phyloP scores from a whole-genome alignment of 2,113 vertebrate species.

The Thermophis baileyi region DNA sequence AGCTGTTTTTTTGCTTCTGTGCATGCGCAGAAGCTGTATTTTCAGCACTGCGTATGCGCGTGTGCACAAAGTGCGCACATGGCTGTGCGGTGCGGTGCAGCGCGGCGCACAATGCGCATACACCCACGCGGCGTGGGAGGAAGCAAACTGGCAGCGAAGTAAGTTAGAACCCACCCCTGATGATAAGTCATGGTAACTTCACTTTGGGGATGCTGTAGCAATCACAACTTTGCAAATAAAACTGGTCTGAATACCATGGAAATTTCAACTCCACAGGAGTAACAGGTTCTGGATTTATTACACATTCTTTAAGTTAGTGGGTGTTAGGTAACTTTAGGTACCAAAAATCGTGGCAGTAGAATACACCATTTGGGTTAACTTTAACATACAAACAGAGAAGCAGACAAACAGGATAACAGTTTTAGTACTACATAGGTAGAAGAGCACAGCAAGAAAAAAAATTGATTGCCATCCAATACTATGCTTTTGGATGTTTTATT shows the following conservation, averaged over 20 bases:
- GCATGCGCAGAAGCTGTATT: too few species aligned
- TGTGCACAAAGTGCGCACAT: too few species aligned
- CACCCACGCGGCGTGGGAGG: too few species aligned
- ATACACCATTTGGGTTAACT: neutral
- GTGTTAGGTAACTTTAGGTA: neutral
- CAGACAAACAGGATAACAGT: neutral
- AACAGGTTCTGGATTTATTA: neutral
- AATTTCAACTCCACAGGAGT: neutral
- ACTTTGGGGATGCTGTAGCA: neutral
- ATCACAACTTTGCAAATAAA: neutral
- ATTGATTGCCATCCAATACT: neutral
- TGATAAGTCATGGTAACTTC: too few species aligned
- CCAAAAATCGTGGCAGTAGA: neutral
- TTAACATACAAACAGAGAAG: neutral
- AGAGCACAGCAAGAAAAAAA: constrained; percentile 6
- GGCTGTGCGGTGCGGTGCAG: too few species aligned
- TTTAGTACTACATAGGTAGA: neutral
- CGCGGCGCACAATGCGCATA: too few species aligned
- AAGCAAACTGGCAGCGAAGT: too few species aligned
- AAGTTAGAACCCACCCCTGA: too few species aligned
- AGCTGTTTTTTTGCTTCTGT: too few species aligned
- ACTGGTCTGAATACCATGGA: neutral
- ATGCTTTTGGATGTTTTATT: neutral
- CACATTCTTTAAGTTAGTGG: neutral
- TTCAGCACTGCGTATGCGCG: too few species aligned